A percentile compares a stretch with the other conserved stretches of the same genome.
phyloP scores from a whole-genome alignment of 2,888 invertebrate species.

The Hedya salicella region DNA sequence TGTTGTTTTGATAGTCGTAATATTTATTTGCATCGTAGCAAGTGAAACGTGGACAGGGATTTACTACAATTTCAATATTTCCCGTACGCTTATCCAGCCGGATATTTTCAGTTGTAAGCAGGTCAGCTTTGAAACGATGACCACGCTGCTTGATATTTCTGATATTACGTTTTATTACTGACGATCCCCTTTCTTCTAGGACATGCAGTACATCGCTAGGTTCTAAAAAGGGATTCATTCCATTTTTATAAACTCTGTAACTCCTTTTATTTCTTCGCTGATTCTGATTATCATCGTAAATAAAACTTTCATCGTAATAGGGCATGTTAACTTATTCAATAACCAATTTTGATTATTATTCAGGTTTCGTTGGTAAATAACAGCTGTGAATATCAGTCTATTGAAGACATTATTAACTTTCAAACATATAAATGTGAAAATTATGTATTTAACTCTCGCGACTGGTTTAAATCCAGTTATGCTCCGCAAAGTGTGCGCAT shows the following conservation, averaged over 20 bases:
- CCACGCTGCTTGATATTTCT: constrained; percentile 74
- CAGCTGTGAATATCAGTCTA: constrained; percentile 6
- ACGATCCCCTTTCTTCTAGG: constrained; percentile 73
- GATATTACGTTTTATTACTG: constrained; percentile 76
- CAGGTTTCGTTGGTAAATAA: constrained; percentile 12
- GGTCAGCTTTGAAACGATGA: constrained; percentile 64
- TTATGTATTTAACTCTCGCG: constrained; percentile 44
- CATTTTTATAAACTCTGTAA: constrained; percentile 80
- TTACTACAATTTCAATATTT: constrained; percentile 48
- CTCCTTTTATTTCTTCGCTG: constrained; percentile 81
- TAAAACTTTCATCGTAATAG: constrained; percentile 83
- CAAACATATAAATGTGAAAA: constrained; percentile 38
- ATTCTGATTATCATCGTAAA: constrained; percentile 78
- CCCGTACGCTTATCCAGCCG: constrained; percentile 53
- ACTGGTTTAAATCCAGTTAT: constrained; percentile 53
- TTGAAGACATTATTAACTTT: constrained; percentile 33
- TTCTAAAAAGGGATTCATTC: constrained; percentile 70
- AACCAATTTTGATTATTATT: constrained; percentile 43
- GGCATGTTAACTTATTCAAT: constrained; percentile 68
- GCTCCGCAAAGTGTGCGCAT: constrained; percentile 48
- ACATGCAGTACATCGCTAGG: constrained; percentile 68
- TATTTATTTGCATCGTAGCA: constrained; percentile 72
- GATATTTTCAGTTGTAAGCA: constrained; percentile 51
- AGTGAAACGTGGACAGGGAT: constrained; percentile 72
- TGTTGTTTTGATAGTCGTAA: constrained; percentile 74